These are phyloP conservation scores for Platypus cylindrus DNA, from an alignment of 2,888 invertebrate genomes.

Conservation along the genomic window DNA sequence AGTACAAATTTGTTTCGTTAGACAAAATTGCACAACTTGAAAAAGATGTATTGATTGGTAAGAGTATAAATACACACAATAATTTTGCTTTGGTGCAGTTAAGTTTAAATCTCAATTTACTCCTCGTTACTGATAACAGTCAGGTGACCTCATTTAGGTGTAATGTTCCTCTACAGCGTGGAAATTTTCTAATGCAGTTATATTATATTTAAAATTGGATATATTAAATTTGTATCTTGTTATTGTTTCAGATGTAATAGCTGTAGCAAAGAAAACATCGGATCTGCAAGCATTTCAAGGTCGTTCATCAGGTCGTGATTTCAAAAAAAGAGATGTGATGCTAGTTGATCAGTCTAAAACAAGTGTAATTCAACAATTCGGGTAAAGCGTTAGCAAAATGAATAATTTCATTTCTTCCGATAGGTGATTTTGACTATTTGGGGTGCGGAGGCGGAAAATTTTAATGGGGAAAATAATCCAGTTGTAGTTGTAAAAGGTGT, in stretches of 20 bases:
- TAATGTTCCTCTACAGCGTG: no score
- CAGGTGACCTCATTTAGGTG: no score
- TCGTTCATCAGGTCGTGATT: constrained; percentile 62
- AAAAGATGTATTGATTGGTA: constrained; percentile 61
- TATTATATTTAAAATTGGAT: no score
- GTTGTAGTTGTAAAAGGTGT: constrained; percentile 79
- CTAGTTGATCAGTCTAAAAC: constrained; percentile 76
- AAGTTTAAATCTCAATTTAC: constrained; percentile 4
- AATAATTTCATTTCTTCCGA: no score
- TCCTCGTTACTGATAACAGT: no score
- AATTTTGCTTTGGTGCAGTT: not conserved
- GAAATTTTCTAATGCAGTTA: no score
- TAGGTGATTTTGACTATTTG: constrained; percentile 77
- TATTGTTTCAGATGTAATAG: constrained; percentile 80
- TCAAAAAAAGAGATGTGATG: constrained; percentile 78
- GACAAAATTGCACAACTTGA: constrained; percentile 54
- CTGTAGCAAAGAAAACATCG: constrained; percentile 61
- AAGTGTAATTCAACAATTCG: constrained; percentile 46
- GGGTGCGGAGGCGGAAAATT: constrained; percentile 80
- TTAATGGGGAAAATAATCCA: constrained; percentile 63
- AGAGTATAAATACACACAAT: constrained; percentile 26
- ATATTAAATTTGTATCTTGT: not conserved
- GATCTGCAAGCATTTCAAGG: constrained; percentile 64
- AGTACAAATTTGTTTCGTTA: constrained; percentile 67
- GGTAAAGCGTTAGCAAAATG: no score